These are phyloP conservation scores for Casuarius casuarius DNA, from an alignment of 2,113 vertebrate species.

Conservation along the genomic window DNA sequence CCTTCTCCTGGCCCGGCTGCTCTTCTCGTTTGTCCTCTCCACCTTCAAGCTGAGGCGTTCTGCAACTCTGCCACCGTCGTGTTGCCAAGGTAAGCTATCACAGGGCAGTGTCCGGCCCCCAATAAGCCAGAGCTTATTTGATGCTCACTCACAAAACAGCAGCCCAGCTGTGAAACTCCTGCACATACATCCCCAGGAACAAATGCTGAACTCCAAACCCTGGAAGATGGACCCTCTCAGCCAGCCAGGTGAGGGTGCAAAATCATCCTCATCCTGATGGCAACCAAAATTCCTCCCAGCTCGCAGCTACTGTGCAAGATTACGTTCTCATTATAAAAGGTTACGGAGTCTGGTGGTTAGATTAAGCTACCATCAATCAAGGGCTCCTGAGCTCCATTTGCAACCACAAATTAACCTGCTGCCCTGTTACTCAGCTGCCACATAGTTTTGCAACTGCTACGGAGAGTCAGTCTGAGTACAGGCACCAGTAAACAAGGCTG, in stretches of 20 bases:
- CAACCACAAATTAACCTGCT: neutral
- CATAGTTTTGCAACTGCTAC: neutral
- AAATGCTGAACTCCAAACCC: neutral
- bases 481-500: neutral
- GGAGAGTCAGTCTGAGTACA: neutral
- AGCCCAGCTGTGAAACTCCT: fast-evolving
- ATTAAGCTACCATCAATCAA: neutral
- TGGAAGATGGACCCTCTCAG: neutral
- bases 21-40: neutral
- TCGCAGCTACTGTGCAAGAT: neutral
- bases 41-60: neutral
- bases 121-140: neutral
- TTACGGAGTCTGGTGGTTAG: neutral
- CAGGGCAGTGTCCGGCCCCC: fast-evolving
- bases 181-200: fast-evolving
- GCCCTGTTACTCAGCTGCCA: neutral
- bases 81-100: neutral
- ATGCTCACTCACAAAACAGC: neutral
- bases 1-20: neutral
- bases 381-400: neutral
- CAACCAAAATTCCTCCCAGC: neutral
- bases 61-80: neutral
- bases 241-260: neutral
- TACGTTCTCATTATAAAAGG: neutral
- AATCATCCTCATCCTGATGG: neutral